Evolutionary conservation across 2,888 invertebrate species (phyloP), one percentile per base, ranked within the genome.

Genomic region (Halocaridina rubra): DNA sequence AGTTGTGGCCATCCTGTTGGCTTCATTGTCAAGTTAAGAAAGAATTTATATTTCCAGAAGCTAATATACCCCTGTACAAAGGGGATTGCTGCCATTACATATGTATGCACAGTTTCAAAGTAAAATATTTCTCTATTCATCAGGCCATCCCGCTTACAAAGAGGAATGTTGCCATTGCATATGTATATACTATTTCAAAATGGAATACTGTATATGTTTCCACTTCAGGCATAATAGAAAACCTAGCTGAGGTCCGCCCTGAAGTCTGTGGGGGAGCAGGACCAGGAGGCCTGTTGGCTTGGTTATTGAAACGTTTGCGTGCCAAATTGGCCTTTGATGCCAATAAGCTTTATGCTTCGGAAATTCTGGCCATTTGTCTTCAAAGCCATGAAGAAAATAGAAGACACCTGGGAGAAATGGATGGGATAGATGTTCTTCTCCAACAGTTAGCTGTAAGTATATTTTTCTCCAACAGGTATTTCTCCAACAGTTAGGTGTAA

Each of bases 261-360:
- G 96, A 97, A 89, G 93, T 97, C 84, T 95, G 96, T 89, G 91
- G 92, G 22, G 97, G 97, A 90, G 96, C 97, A 16, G 95, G 95
- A 0, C 96, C 96, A 90, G 97, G 98, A 92, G 98, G 98, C 5
- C 93, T 99, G 71, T 91, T 99, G 90, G 94, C 94, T 87, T 99
- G 98, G 98, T 92, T 99, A 82, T 92, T 99, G 3, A 96, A 97
- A 91, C 93, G 98, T 90, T 92, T 99, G 46, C 96, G 96, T 92
- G 93, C 94, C 53, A 97, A 98, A 92, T 93, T 95, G 71, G 96
- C 97, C 10, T 98, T 98, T 91, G 98, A 98, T 92, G 95, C 94
- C 0, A 99, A 98, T 91, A 98, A 98, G 92, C 92, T 99, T 72
- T 99, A 98, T 91, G 95, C 96, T 74, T 97, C 97, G 90, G 99